Evolutionary conservation across 2,113 vertebrate species (phyloP), one percentile per base, ranked within the genome.

Genomic region (Sander lucioperca): DNA sequence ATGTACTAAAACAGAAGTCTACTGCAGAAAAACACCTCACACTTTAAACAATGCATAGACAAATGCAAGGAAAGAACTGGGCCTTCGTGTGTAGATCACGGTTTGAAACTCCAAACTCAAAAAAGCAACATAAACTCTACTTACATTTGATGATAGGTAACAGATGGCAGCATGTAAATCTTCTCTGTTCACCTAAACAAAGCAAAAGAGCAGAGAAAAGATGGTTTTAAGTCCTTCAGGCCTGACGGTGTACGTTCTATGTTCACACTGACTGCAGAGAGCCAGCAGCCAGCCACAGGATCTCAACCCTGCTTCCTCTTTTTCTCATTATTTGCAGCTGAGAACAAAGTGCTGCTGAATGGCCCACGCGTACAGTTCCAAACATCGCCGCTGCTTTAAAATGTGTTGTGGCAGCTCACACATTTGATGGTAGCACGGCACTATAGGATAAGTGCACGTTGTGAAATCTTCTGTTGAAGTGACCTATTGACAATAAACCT

Each of bases 231-330:
- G 36, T 71, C 43, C 62, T 68, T 54, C n/a, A 27, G 56, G 68
- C 71, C 51, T 43, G 69, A 77, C 39, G 39, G 39, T 43, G 39
- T 43, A 11, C 39, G 39, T 11, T 64, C 15, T 62, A 39, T 21
- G 65, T 72, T 67, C 66, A 39, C 4, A 47, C 62, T 36, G 70
- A 77, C 47, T 8, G 19, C 63, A 59, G 1, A 84, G 64, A 82
- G 64, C 1, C 62, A 43, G 36, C 62, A 58, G 19, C 15, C 78
- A 77, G 77, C n/a, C 45, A 11, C 82, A 74, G 62, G 54, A 64
- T 61, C 83, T 87, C 50, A 33, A 21, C 23, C 6, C 64, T n/a
- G 82, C 89, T 94, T 93, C 91, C 93, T 92, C 91, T 92, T 94
- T 90, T 54, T 61, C 23, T 91, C 61, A 25, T 48, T 79, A 16